A percentile compares a stretch with the other conserved stretches of the same genome.
These are phyloP conservation scores for Triplophysa dalaica DNA, from an alignment of 2,113 vertebrate species.

Conservation along the genomic window DNA sequence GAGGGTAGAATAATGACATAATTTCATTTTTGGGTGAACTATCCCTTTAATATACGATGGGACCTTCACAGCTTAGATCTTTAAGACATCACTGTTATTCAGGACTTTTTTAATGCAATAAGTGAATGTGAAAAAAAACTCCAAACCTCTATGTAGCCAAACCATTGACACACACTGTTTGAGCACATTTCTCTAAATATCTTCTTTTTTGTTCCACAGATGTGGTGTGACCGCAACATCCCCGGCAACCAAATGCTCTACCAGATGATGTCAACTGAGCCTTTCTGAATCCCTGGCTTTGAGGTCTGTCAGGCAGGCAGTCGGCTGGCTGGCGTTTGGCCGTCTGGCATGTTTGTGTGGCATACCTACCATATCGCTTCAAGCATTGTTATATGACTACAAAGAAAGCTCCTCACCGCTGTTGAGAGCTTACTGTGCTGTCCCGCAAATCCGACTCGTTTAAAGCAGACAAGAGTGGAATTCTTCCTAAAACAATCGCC, in stretches of 20 bases:
- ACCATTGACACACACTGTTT: no score
- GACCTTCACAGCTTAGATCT: background rate
- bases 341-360: constrained; percentile 15
- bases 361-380: constrained; percentile 37
- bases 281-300: constrained; percentile 21
- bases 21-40: no score
- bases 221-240: constrained; percentile 15
- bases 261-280: constrained; percentile 40
- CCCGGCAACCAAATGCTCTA: constrained; percentile 29
- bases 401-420: constrained; percentile 34
- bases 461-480: constrained; percentile 5
- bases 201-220: no score
- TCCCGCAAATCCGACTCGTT: constrained; percentile 13
- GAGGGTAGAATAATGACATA: no score
- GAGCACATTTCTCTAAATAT: no score
- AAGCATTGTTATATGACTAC: constrained; percentile 40
- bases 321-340: constrained; percentile 34
- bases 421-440: constrained; percentile 1
- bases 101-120: background rate
- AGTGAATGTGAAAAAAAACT: background rate
- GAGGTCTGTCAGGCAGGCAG: constrained; percentile 11
- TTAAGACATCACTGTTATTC: no score
- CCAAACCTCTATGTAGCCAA: no score
- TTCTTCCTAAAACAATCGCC: constrained; percentile 16
- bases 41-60: no score